These are phyloP conservation scores for Ciconia nigra DNA, from an alignment of 2,797 vertebrate genomes.

Conservation along the genomic window DNA sequence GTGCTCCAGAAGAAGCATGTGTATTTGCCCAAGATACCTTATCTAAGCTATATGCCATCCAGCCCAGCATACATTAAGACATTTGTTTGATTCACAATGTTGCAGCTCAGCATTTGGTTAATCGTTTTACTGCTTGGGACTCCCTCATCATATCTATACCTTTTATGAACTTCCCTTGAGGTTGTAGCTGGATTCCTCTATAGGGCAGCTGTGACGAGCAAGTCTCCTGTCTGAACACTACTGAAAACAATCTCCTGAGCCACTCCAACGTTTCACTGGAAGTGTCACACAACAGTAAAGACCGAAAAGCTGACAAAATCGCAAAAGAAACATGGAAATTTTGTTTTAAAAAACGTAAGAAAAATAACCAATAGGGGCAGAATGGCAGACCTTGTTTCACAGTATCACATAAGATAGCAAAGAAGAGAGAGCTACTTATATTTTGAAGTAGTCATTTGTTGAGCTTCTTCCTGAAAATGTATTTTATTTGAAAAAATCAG, in stretches of 20 bases:
- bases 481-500: not conserved
- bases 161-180: not conserved
- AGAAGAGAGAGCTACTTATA: not conserved
- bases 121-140: not conserved
- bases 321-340: not conserved
- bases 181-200: not conserved
- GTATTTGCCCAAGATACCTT: not conserved
- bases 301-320: rapidly evolving
- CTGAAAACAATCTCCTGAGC: not conserved
- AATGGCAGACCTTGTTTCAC: not conserved
- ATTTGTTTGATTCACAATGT: not conserved
- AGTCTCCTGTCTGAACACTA: not conserved
- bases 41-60: not conserved
- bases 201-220: not conserved
- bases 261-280: not conserved
- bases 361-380: not conserved
- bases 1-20: not conserved
- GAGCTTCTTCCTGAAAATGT: not conserved
- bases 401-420: not conserved
- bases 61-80: not conserved
- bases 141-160: not conserved
- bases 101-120: not conserved
- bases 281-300: not conserved
- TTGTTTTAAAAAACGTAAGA: not conserved
- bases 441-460: not conserved